These are phyloP conservation scores for Ichneumoninae sp. DNA, from an alignment of 2,888 invertebrate genomes.

Conservation along the genomic window DNA sequence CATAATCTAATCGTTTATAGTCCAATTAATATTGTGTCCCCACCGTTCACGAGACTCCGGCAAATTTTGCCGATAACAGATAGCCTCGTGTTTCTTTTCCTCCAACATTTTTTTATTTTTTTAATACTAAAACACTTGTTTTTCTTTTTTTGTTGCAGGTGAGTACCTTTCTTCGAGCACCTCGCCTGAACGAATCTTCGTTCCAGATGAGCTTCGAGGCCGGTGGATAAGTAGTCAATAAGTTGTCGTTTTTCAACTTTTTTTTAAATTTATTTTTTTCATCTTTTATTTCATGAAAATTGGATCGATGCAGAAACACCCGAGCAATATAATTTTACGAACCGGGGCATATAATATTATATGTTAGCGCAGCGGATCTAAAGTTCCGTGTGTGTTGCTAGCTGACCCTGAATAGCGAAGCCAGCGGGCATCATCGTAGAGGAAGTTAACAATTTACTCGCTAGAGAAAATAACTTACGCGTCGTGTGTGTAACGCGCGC, in stretches of 20 bases:
- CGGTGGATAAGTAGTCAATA: slow-evolving; percentile 44
- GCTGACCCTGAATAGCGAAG: slow-evolving; percentile 60
- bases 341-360: slow-evolving; percentile 31
- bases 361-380: not conserved
- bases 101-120: not conserved
- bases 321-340: slow-evolving; percentile 33
- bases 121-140: not conserved
- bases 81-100: slow-evolving; percentile 8
- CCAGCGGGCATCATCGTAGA: slow-evolving; percentile 42
- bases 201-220: slow-evolving; percentile 21
- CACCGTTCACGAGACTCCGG: not conserved
- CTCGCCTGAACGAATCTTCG: slow-evolving; percentile 1
- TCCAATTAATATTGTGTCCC: slow-evolving; percentile 69
- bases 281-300: slow-evolving; percentile 48
- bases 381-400: not conserved
- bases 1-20: slow-evolving; percentile 71
- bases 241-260: slow-evolving; percentile 6
- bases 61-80: slow-evolving; percentile 16
- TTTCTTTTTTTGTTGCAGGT: slow-evolving; percentile 72
- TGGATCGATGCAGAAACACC: slow-evolving; percentile 44
- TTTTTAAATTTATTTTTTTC: slow-evolving; percentile 6
- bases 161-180: slow-evolving; percentile 68
- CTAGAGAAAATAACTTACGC: slow-evolving; percentile 50
- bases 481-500: slow-evolving; percentile 23
- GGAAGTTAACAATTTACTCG: slow-evolving; percentile 67